Evolutionary conservation across 2,888 invertebrate genomes (phyloP).

Genomic region (Ectobius pallidus): DNA sequence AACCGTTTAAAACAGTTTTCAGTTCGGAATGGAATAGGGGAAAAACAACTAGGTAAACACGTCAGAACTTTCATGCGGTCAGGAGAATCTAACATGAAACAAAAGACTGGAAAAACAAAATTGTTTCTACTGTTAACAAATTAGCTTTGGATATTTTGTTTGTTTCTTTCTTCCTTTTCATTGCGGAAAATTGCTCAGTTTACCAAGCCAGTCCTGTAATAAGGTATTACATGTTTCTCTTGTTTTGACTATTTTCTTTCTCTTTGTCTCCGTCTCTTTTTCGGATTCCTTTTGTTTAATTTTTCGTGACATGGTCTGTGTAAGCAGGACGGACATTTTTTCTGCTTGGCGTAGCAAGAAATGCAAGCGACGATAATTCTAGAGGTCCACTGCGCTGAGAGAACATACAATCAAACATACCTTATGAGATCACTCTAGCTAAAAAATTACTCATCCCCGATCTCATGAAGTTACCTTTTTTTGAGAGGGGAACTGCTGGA

Average conservation of each 20-base stretch:
- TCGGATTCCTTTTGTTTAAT: constrained; percentile 25
- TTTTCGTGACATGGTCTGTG: constrained; percentile 22
- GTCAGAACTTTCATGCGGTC: too few species aligned
- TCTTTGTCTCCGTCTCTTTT: neutral
- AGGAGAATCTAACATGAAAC: too few species aligned
- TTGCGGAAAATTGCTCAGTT: constrained; percentile 5
- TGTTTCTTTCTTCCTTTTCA: neutral
- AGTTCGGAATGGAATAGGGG: too few species aligned
- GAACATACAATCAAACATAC: too few species aligned
- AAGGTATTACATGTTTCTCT: neutral
- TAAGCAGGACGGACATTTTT: constrained; percentile 31
- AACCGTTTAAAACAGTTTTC: too few species aligned
- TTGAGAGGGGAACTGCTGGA: too few species aligned
- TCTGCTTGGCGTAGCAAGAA: constrained; percentile 29
- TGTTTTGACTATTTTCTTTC: neutral
- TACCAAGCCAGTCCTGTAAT: neutral
- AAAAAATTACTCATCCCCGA: too few species aligned
- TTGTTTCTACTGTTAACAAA: too few species aligned
- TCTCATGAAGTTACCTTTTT: too few species aligned
- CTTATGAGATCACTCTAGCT: too few species aligned
- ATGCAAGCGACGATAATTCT: constrained; percentile 19
- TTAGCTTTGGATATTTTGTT: neutral
- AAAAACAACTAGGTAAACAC: too few species aligned
- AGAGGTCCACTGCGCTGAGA: neutral
- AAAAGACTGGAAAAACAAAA: too few species aligned